Evolutionary conservation across 2,888 invertebrate genomes (phyloP).

Genomic region (Biston stratarius): DNA sequence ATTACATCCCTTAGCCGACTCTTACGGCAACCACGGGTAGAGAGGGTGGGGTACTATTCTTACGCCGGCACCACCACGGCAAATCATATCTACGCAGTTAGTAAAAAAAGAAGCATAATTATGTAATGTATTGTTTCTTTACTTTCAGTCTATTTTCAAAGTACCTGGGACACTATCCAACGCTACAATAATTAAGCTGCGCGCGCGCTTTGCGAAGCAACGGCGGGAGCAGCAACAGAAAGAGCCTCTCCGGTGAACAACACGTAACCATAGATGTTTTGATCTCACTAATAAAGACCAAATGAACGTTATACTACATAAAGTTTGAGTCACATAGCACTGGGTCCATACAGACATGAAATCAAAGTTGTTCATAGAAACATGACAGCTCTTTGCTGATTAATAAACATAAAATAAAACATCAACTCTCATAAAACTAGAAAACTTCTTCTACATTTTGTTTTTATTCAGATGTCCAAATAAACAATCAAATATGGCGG

Average conservation of each 20-base stretch:
- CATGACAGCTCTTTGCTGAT: too few species aligned
- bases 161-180: constrained; percentile 92
- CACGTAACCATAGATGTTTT: constrained; percentile 46
- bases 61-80: too few species aligned
- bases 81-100: too few species aligned
- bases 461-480: background rate
- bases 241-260: constrained; percentile 74
- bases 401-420: too few species aligned
- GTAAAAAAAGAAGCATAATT: background rate
- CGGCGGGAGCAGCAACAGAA: constrained; percentile 82
- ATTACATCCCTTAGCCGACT: too few species aligned
- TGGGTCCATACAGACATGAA: background rate
- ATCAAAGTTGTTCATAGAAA: too few species aligned
- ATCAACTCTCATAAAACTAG: too few species aligned
- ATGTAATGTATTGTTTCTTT: constrained; percentile 38
- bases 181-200: constrained; percentile 87
- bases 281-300: constrained; percentile 70
- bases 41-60: too few species aligned
- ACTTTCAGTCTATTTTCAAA: constrained; percentile 92
- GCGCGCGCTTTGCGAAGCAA: constrained; percentile 85
- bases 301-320: constrained; percentile 43
- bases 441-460: too few species aligned
- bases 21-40: too few species aligned
- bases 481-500: too few species aligned
- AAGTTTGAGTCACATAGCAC: background rate